phyloP scores from a whole-genome alignment of 1,140 invertebrate species.

The Pectinophora gossypiella region DNA sequence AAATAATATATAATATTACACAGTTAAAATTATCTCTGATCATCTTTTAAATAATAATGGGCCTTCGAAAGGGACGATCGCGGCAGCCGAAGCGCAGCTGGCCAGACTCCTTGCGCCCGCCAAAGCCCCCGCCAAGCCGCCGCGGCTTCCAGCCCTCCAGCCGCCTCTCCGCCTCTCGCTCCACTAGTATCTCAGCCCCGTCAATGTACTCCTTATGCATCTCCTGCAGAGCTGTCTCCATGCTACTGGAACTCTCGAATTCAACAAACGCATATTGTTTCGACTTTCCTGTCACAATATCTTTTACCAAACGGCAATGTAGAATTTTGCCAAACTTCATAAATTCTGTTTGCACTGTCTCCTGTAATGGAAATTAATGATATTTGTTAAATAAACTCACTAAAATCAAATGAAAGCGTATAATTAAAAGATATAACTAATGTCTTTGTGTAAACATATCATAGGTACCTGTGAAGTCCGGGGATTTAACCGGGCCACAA shows the following conservation, averaged over 20 bases:
- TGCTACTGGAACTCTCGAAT: slow-evolving; percentile 78
- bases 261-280: slow-evolving; percentile 92
- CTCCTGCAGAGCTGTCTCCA: slow-evolving; percentile 77
- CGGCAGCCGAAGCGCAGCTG: slow-evolving; percentile 91
- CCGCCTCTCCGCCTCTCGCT: slow-evolving; percentile 79
- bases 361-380: slow-evolving; percentile 37
- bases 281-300: slow-evolving; percentile 89
- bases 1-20: not conserved
- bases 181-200: slow-evolving; percentile 81
- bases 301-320: slow-evolving; percentile 82
- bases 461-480: slow-evolving; percentile 78
- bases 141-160: slow-evolving; percentile 86
- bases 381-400: not conserved
- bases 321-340: slow-evolving; percentile 81
- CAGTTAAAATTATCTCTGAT: slow-evolving; percentile 11
- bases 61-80: slow-evolving; percentile 84
- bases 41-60: slow-evolving; percentile 58
- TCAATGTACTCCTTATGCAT: slow-evolving; percentile 77
- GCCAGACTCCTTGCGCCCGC: slow-evolving; percentile 91
- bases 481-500: slow-evolving; percentile 86
- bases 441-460: not conserved
- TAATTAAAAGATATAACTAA: not conserved
- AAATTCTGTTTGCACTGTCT: slow-evolving; percentile 78
- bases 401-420: not conserved
- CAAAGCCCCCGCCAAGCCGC: slow-evolving; percentile 90